Evolutionary conservation across 2,797 vertebrate genomes (phyloP), one percentile per base, ranked within the genome.

Genomic region (Xenopus petersii): DNA sequence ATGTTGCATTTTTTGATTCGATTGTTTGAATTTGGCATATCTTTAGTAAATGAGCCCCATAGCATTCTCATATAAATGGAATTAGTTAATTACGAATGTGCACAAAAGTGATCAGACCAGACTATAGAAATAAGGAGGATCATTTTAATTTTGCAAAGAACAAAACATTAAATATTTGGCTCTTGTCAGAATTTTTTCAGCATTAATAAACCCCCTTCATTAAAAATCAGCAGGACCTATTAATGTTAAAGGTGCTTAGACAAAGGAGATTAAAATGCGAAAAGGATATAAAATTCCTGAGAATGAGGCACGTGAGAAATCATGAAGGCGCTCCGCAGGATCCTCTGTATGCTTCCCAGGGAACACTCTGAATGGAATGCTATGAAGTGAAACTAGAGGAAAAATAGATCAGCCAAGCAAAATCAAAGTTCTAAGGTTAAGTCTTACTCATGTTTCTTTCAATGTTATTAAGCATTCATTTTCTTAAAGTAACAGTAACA

Each of bases 221-320:
- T 63, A 55, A 17, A 46, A 69, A 63, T 4, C 73, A 74, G 48
- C 24, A 70, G 64, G 56, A 59, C 12, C 10, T 54, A 7, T 71
- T 55, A 59, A 55, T 72, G 33, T 42, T 67, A 60, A 55, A 62
- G 33, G 48, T 72, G 48, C 70, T 68, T 67, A 58, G 48, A 24
- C 33, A 72, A 77, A 73, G 56, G 51, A 68, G 65, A 77, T 73
- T 77, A 73, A 68, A 77, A 72, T 73, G 65, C 26, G 55, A 72
- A 77, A 63, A n/a, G 70, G 75, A 73, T 77, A 67, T 77, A 73
- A 15, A 73, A 77, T 77, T 77, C 70, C 51, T 67, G 3, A 47
- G 65, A 67, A 63, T 24, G 26, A 33, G 33, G 48, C 75, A 71
- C 21, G 64, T 77, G 69, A 77, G 55, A 77, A 67, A 33, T n/a